Conservation (phyloP, 2,113 vertebrate genomes). For the Glaucidium brasilianum region DNA sequence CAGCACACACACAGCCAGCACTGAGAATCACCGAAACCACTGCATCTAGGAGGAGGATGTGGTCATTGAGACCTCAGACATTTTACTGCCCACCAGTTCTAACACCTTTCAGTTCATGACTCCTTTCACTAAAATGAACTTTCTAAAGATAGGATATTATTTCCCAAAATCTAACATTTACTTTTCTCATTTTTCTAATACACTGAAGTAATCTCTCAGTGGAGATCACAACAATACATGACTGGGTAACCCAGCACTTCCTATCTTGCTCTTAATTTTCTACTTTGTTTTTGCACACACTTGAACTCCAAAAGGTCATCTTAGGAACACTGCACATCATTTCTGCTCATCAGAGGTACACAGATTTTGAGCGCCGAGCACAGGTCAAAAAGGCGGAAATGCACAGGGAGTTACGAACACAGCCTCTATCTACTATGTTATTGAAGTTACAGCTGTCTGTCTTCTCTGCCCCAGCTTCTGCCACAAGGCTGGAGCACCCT, state of each 20-base stretch:
- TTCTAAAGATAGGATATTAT: not conserved
- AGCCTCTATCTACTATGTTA: not conserved
- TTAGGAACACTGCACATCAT: not conserved
- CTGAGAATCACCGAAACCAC: not conserved
- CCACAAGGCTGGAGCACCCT: not conserved
- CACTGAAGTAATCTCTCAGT: not conserved
- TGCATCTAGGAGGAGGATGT: not conserved
- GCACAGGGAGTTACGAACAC: not conserved
- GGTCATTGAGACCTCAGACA: not conserved
- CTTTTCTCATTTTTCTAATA: not conserved
- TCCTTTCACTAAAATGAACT: not conserved
- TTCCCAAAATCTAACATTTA: constrained; percentile 31
- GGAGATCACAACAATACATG: not conserved
- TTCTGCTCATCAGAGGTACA: not conserved
- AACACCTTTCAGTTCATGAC: not conserved
- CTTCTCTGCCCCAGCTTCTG: rapidly evolving
- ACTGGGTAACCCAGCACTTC: not conserved
- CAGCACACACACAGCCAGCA: not conserved
- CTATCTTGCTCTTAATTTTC: not conserved
- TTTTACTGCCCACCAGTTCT: not conserved
- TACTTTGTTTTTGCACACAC: not conserved
- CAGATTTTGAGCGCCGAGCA: rapidly evolving
- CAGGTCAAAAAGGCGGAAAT: not conserved
- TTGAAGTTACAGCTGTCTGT: not conserved
- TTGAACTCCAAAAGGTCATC: not conserved